These are phyloP conservation scores for Emydoidea blandingii DNA, from an alignment of 2,797 vertebrate genomes.

Conservation along the genomic window DNA sequence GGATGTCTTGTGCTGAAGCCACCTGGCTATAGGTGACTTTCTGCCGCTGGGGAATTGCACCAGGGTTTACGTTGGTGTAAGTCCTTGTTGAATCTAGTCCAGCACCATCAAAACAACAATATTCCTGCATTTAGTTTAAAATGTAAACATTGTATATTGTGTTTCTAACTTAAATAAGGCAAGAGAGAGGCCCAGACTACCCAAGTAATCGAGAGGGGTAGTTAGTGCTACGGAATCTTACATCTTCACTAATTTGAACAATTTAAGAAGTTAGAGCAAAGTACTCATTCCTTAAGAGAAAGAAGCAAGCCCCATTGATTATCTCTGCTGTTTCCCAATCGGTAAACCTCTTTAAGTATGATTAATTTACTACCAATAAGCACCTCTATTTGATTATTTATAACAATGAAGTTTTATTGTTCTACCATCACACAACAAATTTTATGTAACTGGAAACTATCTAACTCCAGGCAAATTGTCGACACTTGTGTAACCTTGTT, in stretches of 20 bases:
- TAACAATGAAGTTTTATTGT: background rate
- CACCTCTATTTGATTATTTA: background rate
- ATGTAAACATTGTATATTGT: conserved; percentile 16
- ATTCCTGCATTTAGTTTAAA: background rate
- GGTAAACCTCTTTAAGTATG: background rate
- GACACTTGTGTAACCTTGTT: background rate
- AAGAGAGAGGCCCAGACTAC: conserved; percentile 57
- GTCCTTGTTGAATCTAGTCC: background rate
- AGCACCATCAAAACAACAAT: fast-evolving
- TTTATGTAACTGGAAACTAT: background rate
- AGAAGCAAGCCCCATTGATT: conserved; percentile 1
- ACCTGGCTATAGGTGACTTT: background rate
- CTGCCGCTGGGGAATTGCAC: background rate
- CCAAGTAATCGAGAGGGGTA: background rate
- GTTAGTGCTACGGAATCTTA: conserved; percentile 41
- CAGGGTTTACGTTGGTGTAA: background rate
- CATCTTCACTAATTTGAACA: conserved; percentile 1
- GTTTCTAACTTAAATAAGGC: conserved; percentile 64
- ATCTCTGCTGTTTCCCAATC: background rate
- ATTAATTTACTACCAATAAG: background rate
- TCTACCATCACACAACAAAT: background rate
- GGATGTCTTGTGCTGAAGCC: background rate
- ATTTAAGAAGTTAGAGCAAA: conserved; percentile 5
- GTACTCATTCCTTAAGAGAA: background rate
- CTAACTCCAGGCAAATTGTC: background rate